These are phyloP conservation scores for Byasa hedistus DNA, from an alignment of 2,888 invertebrate species.

Conservation along the genomic window DNA sequence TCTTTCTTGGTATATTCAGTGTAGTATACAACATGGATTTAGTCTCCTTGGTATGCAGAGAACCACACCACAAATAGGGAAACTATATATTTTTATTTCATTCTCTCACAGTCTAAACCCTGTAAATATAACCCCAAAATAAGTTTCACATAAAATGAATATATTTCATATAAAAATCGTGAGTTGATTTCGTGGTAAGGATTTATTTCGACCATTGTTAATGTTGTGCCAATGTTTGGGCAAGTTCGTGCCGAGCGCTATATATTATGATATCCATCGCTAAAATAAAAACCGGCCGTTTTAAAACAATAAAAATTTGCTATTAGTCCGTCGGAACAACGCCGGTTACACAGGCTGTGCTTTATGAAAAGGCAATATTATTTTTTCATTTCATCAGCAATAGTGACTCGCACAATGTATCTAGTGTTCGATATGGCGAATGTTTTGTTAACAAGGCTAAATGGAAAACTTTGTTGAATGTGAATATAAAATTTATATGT, in stretches of 20 bases:
- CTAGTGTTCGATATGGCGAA: slow-evolving; percentile 18
- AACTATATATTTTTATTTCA: too few species aligned
- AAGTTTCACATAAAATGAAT: too few species aligned
- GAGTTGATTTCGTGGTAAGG: slow-evolving; percentile 26
- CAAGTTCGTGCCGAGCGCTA: slow-evolving; percentile 31
- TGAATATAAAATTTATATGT: not conserved
- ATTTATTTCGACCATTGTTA: slow-evolving; percentile 29
- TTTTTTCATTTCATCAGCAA: slow-evolving; percentile 24
- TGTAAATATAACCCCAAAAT: too few species aligned
- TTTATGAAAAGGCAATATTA: slow-evolving; percentile 25
- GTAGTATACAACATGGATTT: too few species aligned
- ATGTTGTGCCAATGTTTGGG: slow-evolving; percentile 36
- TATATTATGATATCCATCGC: slow-evolving; percentile 6
- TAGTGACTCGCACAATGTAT: slow-evolving; percentile 10
- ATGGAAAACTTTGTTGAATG: slow-evolving; percentile 1
- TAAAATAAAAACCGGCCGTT: slow-evolving; percentile 14
- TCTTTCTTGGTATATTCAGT: too few species aligned
- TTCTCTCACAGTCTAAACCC: too few species aligned
- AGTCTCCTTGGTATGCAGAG: too few species aligned
- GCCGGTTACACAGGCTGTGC: slow-evolving; percentile 11
- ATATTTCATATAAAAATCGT: too few species aligned
- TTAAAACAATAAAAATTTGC: slow-evolving; percentile 22
- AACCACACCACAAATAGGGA: too few species aligned
- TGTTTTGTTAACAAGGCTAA: slow-evolving; percentile 11
- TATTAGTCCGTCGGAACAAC: slow-evolving; percentile 10